Percentiles rank a stretch among this genome's conserved stretches.
Evolutionary conservation across 2,888 invertebrate species (phyloP).

Genomic region (Drosophila pseudotalamancana): DNA sequence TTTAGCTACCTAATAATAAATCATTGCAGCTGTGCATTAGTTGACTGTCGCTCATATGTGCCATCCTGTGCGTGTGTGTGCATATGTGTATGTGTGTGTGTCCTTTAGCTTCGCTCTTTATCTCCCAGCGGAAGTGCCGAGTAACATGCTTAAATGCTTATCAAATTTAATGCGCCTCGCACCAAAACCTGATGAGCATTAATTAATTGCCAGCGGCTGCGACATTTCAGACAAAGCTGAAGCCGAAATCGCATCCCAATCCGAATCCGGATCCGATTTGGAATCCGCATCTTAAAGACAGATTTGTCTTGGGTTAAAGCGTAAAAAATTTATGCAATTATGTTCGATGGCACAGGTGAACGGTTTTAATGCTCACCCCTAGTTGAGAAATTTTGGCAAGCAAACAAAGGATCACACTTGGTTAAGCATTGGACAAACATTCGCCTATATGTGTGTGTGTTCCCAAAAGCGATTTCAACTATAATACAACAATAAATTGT

Average conservation of each 20-base stretch:
- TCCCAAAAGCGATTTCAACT: not conserved
- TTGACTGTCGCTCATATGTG: constrained; percentile 58
- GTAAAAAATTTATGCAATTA: constrained; percentile 18
- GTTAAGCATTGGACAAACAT: constrained; percentile 16
- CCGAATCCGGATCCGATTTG: not conserved
- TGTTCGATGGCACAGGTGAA: constrained; percentile 14
- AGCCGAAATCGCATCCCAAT: not conserved
- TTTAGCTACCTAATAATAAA: constrained; percentile 81
- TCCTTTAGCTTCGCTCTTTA: constrained; percentile 27
- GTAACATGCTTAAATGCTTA: constrained; percentile 79
- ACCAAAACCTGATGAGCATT: constrained; percentile 66
- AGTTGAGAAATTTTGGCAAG: constrained; percentile 15
- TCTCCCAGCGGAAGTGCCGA: constrained; percentile 69
- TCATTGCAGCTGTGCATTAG: constrained; percentile 79
- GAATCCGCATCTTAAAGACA: constrained; percentile 21
- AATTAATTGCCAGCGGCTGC: constrained; percentile 71
- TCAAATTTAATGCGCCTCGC: constrained; percentile 70
- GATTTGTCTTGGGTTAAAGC: constrained; percentile 4
- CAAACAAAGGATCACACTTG: constrained; percentile 15
- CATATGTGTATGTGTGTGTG: constrained; percentile 2
- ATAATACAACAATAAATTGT: not conserved
- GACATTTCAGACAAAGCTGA: constrained; percentile 14
- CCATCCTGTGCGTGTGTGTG: not conserved
- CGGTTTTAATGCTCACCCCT: not conserved
- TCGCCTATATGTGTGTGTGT: not conserved